Conservation (phyloP, 2,888 invertebrate species). For the Agrotis clavis region DNA sequence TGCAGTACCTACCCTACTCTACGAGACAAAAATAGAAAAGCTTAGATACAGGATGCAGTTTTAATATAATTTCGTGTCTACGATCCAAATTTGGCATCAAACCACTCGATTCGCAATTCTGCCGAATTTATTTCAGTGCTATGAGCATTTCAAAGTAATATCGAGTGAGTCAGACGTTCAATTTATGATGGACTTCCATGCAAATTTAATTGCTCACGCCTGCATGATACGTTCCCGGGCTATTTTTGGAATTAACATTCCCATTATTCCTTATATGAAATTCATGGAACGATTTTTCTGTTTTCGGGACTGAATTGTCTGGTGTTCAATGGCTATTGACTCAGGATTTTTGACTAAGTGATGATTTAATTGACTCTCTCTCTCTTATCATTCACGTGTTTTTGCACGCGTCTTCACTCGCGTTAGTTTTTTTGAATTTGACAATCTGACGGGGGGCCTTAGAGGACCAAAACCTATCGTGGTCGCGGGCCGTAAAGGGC, state of each 20-base stretch:
- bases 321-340: not conserved
- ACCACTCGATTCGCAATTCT: slow-evolving; percentile 28
- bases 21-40: too few relatives aligned
- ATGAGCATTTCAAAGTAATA: slow-evolving; percentile 25
- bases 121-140: slow-evolving; percentile 35
- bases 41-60: too few relatives aligned
- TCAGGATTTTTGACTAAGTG: not conserved
- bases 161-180: slow-evolving; percentile 18
- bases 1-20: too few relatives aligned
- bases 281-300: slow-evolving; percentile 13
- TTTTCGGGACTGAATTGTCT: not conserved
- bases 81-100: not conserved
- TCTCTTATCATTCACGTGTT: too few relatives aligned
- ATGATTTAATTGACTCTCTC: too few relatives aligned
- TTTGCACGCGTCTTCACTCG: too few relatives aligned
- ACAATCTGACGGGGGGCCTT: too few relatives aligned
- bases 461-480: too few relatives aligned
- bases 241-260: slow-evolving; percentile 41
- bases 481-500: too few relatives aligned
- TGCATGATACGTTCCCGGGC: slow-evolving; percentile 22
- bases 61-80: too few relatives aligned
- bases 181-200: slow-evolving; percentile 35
- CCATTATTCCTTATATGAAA: slow-evolving; percentile 10
- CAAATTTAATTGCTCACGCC: slow-evolving; percentile 30
- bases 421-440: too few relatives aligned